These are phyloP conservation scores for Diarsia mendica DNA, from an alignment of 2,888 invertebrate genomes.

Conservation along the genomic window DNA sequence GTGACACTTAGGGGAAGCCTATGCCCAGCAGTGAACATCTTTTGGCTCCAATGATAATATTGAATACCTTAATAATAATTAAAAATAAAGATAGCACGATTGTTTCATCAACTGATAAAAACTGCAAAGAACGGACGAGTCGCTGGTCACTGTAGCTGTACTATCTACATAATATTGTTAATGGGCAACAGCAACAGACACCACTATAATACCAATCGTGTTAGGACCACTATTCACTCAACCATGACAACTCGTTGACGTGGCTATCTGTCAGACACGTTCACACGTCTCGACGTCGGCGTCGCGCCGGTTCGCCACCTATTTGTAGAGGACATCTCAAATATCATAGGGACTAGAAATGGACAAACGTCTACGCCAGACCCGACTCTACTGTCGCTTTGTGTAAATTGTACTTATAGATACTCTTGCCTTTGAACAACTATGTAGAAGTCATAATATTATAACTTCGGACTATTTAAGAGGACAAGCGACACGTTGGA, in stretches of 20 bases:
- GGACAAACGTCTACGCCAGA: not conserved
- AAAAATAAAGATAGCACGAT: no score
- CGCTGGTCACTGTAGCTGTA: not conserved
- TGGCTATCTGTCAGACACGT: slow-evolving; percentile 28
- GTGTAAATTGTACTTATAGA: slow-evolving; percentile 13
- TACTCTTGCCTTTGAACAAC: slow-evolving; percentile 21
- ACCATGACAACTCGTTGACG: slow-evolving; percentile 18
- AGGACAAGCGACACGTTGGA: not conserved
- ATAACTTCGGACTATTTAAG: not conserved
- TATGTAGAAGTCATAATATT: not conserved
- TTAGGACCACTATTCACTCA: slow-evolving; percentile 32
- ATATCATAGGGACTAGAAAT: slow-evolving; percentile 14
- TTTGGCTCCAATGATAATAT: no score
- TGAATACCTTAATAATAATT: no score
- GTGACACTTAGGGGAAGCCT: no score
- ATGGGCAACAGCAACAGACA: not conserved
- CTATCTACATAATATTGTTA: not conserved
- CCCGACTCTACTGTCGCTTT: not conserved
- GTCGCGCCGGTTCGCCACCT: slow-evolving; percentile 13
- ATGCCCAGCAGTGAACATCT: no score
- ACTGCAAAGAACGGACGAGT: not conserved
- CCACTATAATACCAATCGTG: not conserved
- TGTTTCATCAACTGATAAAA: not conserved
- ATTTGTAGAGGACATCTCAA: slow-evolving; percentile 37
- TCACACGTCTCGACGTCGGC: slow-evolving; percentile 1